Percentiles rank a stretch among this genome's conserved stretches.
phyloP scores from a whole-genome alignment of 2,888 invertebrate genomes.

The Athetis lepigone region DNA sequence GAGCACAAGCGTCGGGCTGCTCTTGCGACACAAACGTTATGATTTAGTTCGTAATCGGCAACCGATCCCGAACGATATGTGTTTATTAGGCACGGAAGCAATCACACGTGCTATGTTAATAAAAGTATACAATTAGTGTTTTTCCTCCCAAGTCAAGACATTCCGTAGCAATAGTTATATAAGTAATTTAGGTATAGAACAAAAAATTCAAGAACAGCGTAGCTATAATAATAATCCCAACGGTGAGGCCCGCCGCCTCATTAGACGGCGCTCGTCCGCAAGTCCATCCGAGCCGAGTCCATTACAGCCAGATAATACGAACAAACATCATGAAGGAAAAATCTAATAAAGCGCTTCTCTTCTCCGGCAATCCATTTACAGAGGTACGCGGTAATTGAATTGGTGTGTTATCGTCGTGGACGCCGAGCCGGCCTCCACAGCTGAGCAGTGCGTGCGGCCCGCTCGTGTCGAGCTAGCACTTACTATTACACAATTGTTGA shows the following conservation, averaged over 20 bases:
- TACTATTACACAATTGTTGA: too few species aligned
- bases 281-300: constrained; percentile 6
- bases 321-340: constrained; percentile 33
- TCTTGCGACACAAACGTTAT: too few species aligned
- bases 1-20: not conserved
- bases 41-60: too few species aligned
- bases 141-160: not conserved
- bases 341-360: constrained; percentile 31
- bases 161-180: not conserved
- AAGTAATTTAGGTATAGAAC: not conserved
- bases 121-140: not conserved
- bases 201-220: not conserved
- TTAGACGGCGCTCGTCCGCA: constrained; percentile 13
- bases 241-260: constrained; percentile 3
- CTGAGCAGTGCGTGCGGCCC: too few species aligned
- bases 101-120: too few species aligned
- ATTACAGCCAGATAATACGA: constrained; percentile 26
- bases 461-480: too few species aligned
- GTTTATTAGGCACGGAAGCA: too few species aligned
- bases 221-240: not conserved
- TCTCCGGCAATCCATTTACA: constrained; percentile 30
- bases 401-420: constrained; percentile 32
- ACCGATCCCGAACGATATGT: too few species aligned
- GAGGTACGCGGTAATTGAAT: constrained; percentile 41
- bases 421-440: not conserved